phyloP scores from a whole-genome alignment of 2,888 invertebrate species.

The Drosophila mettleri region DNA sequence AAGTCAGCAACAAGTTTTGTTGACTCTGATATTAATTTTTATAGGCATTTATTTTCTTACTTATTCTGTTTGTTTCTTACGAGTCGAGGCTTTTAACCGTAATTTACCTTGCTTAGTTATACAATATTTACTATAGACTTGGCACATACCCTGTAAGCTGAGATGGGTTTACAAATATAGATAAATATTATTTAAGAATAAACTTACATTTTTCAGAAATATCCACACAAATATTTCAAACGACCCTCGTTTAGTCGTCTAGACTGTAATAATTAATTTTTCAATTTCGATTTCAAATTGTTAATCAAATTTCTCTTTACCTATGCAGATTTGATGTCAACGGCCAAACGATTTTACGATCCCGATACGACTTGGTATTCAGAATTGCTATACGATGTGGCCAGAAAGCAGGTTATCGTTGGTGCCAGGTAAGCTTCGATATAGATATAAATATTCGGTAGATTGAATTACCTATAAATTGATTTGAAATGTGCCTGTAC shows the following conservation, averaged over 20 bases:
- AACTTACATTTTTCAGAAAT: neutral
- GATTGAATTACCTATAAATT: slow-evolving; percentile 35
- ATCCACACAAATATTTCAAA: neutral
- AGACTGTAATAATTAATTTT: neutral
- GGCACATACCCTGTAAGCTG: neutral
- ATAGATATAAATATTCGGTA: slow-evolving; percentile 10
- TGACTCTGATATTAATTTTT: slow-evolving; percentile 59
- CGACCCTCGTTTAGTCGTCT: neutral
- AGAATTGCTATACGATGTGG: slow-evolving; percentile 94
- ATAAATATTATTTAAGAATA: neutral
- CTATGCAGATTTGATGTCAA: slow-evolving; percentile 88
- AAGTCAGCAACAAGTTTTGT: slow-evolving; percentile 63
- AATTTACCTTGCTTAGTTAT: slow-evolving; percentile 17
- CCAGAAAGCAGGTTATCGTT: slow-evolving; percentile 94
- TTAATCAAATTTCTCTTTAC: slow-evolving; percentile 11
- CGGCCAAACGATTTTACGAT: slow-evolving; percentile 89
- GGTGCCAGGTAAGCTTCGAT: slow-evolving; percentile 91
- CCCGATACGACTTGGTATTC: slow-evolving; percentile 91
- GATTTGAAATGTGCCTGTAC: slow-evolving; percentile 42
- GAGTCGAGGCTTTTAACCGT: slow-evolving; percentile 18
- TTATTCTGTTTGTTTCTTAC: slow-evolving; percentile 32
- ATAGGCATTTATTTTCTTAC: slow-evolving; percentile 35
- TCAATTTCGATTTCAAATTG: neutral
- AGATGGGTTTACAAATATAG: neutral
- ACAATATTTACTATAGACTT: neutral